phyloP scores from a whole-genome alignment of 2,888 invertebrate species.

The Volucella bombylans region DNA sequence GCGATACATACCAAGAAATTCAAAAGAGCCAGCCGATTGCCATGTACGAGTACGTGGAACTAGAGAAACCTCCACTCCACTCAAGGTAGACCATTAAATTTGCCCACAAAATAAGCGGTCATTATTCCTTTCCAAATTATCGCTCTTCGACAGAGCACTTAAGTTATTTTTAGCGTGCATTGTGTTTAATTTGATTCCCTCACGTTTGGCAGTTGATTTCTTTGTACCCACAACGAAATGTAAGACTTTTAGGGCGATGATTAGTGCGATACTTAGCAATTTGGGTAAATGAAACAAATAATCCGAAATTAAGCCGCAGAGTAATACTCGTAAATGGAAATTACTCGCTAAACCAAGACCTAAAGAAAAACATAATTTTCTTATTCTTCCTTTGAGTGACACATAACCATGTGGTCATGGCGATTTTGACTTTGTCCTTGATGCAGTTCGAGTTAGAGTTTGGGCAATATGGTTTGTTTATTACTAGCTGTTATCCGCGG shows the following conservation, averaged over 20 bases:
- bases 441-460: too few relatives aligned
- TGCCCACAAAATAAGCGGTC: constrained; percentile 56
- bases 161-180: constrained; percentile 57
- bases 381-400: too few relatives aligned
- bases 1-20: constrained; percentile 44
- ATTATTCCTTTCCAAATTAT: constrained; percentile 58
- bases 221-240: not conserved
- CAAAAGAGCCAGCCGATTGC: constrained; percentile 18
- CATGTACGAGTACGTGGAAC: not conserved
- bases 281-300: not conserved
- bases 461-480: too few relatives aligned
- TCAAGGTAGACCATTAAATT: constrained; percentile 36
- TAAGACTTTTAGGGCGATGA: not conserved
- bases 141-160: constrained; percentile 47
- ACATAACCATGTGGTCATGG: too few relatives aligned
- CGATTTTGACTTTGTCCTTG: too few relatives aligned
- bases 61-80: not conserved
- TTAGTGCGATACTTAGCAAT: constrained; percentile 1
- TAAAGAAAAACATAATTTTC: too few relatives aligned
- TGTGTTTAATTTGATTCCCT: constrained; percentile 42
- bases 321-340: too few relatives aligned
- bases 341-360: too few relatives aligned
- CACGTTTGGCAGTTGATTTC: constrained; percentile 1
- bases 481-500: too few relatives aligned
- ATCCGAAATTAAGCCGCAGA: too few relatives aligned